Percentiles rank a stretch among this genome's conserved stretches.
phyloP scores from a whole-genome alignment of 2,888 invertebrate species.

The Reticulitermes lucifugus region DNA sequence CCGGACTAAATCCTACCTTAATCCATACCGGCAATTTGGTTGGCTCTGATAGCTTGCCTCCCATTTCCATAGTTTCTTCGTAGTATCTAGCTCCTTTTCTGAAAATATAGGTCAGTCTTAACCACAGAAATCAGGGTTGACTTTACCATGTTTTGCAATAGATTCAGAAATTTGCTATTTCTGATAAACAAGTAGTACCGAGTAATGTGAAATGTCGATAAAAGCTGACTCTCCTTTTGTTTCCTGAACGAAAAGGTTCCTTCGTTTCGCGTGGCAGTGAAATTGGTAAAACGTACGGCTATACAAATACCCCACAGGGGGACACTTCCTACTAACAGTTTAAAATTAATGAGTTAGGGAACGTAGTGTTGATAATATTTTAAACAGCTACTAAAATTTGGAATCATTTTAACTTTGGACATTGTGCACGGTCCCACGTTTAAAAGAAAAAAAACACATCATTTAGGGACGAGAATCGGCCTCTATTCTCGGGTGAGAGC shows the following conservation, averaged over 20 bases:
- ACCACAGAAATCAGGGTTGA: slow-evolving; percentile 1
- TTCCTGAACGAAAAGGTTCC: not conserved
- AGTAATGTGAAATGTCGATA: not conserved
- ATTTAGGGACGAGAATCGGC: no score
- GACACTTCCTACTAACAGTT: no score
- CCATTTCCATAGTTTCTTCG: slow-evolving; percentile 27
- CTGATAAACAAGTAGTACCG: not conserved
- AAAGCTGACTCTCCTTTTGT: not conserved
- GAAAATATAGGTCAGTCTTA: slow-evolving; percentile 24
- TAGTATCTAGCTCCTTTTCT: slow-evolving; percentile 5
- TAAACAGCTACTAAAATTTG: no score
- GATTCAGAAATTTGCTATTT: not conserved
- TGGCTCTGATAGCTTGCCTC: slow-evolving; percentile 35
- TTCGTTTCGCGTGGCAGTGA: not conserved
- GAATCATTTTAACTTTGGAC: no score
- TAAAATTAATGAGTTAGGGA: no score
- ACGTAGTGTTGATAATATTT: no score
- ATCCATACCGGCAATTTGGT: slow-evolving; percentile 66
- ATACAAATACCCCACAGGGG: no score
- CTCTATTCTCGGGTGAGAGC: no score
- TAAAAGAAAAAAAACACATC: no score
- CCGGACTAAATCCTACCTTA: slow-evolving; percentile 61
- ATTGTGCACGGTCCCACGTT: no score
- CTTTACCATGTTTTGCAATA: not conserved
- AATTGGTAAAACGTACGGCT: no score